Percentiles rank a stretch among this genome's conserved stretches.
Evolutionary conservation across 2,888 invertebrate genomes (phyloP).

Genomic region (Drosophila villosipedis): DNA sequence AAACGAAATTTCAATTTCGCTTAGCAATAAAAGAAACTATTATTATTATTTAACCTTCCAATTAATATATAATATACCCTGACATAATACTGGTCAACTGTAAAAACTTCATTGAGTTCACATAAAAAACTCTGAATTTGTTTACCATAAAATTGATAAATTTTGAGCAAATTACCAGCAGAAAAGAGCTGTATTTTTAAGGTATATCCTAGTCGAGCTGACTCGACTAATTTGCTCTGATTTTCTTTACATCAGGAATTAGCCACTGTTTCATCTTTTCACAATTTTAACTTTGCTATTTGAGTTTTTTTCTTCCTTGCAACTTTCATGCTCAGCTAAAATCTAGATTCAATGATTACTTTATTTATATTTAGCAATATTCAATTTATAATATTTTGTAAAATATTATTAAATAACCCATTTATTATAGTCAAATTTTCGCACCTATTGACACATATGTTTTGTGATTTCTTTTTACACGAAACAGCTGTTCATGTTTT

Average conservation of each 20-base stretch:
- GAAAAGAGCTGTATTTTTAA: background rate
- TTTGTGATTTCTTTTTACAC: background rate
- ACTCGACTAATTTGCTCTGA: background rate
- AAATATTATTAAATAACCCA: background rate
- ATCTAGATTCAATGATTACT: background rate
- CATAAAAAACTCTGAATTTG: background rate
- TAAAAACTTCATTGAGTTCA: background rate
- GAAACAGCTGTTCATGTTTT: conserved; percentile 23
- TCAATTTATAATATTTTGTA: background rate
- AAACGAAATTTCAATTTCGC: background rate
- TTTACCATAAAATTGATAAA: background rate
- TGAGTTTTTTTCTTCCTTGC: background rate
- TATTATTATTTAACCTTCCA: rapidly evolving
- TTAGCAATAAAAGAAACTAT: background rate
- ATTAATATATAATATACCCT: background rate
- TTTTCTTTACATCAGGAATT: background rate
- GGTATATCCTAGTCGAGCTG: background rate
- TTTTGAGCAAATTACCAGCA: background rate
- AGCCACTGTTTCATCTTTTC: background rate
- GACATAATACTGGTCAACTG: background rate
- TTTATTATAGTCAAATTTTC: background rate
- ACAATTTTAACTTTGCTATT: background rate
- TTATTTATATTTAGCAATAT: background rate
- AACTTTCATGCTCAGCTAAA: background rate
- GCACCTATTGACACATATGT: background rate